A percentile compares a stretch with the other conserved stretches of the same genome.
Conservation (phyloP, 2,113 vertebrate genomes). For the Neoarius graeffei region DNA sequence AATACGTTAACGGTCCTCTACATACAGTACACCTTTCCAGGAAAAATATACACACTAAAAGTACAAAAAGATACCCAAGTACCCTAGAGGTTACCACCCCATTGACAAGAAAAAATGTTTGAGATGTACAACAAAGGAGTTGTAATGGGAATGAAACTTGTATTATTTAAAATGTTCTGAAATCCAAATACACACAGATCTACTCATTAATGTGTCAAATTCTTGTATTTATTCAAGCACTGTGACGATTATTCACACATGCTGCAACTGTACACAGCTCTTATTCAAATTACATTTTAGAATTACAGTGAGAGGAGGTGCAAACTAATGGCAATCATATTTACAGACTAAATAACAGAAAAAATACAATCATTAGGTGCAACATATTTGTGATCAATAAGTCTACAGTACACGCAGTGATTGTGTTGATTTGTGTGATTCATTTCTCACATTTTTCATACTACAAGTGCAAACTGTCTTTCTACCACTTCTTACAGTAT, state of each 20-base stretch:
- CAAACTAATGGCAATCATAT: background rate
- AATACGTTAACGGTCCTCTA: background rate
- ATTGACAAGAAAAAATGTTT: background rate
- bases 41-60: background rate
- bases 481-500: background rate
- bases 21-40: background rate
- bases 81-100: background rate
- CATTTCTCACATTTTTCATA: background rate
- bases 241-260: conserved; percentile 63
- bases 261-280: conserved; percentile 53
- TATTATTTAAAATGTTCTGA: background rate
- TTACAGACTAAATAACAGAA: background rate
- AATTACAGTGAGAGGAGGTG: conserved; percentile 48
- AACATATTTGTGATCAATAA: background rate
- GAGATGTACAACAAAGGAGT: background rate
- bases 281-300: conserved; percentile 32
- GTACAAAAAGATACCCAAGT: background rate
- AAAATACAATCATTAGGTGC: background rate
- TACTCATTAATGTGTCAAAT: background rate
- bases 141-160: background rate
- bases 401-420: background rate
- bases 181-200: background rate
- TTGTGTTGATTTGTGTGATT: background rate
- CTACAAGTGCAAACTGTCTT: background rate
- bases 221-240: conserved; percentile 39